Base-by-base conservation (phyloP, 2,113 vertebrate genomes). In the Urocynchramus pylzowi region DNA sequence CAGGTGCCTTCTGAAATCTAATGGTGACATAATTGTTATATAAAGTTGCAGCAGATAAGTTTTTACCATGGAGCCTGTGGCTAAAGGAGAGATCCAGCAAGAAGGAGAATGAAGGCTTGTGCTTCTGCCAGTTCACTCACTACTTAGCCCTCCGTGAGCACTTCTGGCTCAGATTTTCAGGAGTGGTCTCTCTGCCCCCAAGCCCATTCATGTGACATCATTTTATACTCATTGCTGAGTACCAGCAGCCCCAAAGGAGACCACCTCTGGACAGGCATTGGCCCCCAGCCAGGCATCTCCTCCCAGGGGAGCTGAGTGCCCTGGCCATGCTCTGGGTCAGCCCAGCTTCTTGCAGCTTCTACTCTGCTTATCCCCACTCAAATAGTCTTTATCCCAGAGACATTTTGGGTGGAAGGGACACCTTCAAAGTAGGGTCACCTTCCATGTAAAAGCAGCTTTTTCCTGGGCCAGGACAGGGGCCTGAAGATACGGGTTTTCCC, bases 1-100 rank as follows among this genome's bases (percentile, higher is more conserved):
- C 69, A 94, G 93, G 69, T 94, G 77, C 39, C 87, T 78, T 94
- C 87, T 91, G 89, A 74, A 77, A 94, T 41, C 42, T 49, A 45
- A 11, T 14, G 68, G 60, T 5, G 21, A 78, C 13, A 27, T 49
- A 54, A 77, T 13, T 76, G n/a, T 57, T 67, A 23, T 1, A 54
- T 33, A 39, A 59, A 87, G 23, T 86, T 86, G n/a, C 37, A 94
- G 64, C 35, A 89, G 47, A 16, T 50, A 67, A 35, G 11, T 45
- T 71, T 84, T 84, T 70, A 81, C 60, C 24, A 24, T 16, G 31
- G 21, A 60, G 22, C 11, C 47, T 21, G 27, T 63, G 27, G 60
- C 60, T 79, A 56, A 69, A 87, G 84, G 39, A 86, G 45, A 80
- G 63, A 50, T 33, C 30, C 41, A 77, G n/a, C 67, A 77, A 37